Percentiles rank a stretch among this genome's conserved stretches.
Conservation (phyloP, 2,797 vertebrate genomes). For the Artibeus lituratus region DNA sequence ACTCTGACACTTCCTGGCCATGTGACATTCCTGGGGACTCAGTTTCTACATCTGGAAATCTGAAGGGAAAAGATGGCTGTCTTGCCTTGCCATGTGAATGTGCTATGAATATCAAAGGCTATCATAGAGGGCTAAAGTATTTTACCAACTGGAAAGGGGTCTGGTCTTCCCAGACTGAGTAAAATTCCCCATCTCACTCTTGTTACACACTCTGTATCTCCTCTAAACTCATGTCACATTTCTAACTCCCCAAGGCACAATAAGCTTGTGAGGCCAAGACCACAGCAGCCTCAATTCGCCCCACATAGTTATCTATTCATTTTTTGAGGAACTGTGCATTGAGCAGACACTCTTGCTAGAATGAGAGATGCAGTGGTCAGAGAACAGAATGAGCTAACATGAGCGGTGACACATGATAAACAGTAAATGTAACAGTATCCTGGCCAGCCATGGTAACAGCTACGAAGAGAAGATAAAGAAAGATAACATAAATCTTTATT, state of each 20-base stretch:
- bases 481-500: neutral
- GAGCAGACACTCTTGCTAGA: neutral
- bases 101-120: neutral
- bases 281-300: neutral
- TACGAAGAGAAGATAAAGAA: neutral
- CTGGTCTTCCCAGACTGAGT: neutral
- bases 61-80: neutral
- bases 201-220: neutral
- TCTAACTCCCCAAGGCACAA: neutral
- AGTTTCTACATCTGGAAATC: neutral
- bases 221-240: neutral
- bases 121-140: neutral
- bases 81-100: neutral
- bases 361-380: neutral
- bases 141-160: neutral
- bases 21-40: neutral
- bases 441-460: rapidly evolving
- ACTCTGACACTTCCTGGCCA: neutral
- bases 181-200: neutral
- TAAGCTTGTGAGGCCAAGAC: neutral
- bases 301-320: neutral
- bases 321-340: neutral
- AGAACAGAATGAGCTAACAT: neutral
- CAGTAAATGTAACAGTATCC: neutral
- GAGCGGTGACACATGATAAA: neutral